Base-by-base conservation (phyloP, 2,797 vertebrate species). In the Myotis planiceps region DNA sequence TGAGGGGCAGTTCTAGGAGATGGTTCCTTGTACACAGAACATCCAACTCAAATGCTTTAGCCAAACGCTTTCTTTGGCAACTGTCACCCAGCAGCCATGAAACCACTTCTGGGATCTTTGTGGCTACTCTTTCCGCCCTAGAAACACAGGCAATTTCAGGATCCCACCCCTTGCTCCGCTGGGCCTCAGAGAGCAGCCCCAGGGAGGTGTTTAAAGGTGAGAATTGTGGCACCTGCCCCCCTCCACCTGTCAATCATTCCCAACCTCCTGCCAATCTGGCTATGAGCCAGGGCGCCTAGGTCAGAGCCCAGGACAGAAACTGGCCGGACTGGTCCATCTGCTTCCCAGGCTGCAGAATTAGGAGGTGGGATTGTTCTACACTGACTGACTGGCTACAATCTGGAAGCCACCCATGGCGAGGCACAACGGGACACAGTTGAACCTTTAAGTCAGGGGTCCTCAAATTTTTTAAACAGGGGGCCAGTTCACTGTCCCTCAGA, bases 241-340 rank as follows among this genome's bases (percentile, higher is more conserved):
- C 19, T 29, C 14, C 29, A 8, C 47, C 51, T 84, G 58, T 68
- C 78, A 34, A 0, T 68, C 32, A 1, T 53, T 60, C 80, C 89
- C 72, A 71, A 8, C 58, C 74, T 79, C 72, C 42, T 16, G 68
- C 75, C 80, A 68, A 3, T 55, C 53, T 95, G 93, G 82, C 55
- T 1, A 0, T 6, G 39, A 71, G 92, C 88, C 60, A 34, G 47
- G 29, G 75, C 0, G 4, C 96, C 82, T 75, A 94, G 88, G 92
- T 96, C 94, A 95, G 80, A 92, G 65, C 37, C 72, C 15, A n/a
- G 79, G 63, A 74, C 90, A 93, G 80, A 94, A 97, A 95, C 93
- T 93, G 75, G 53, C 80, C 49, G 27, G 83, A 88, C 96, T 32
- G 89, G 96, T 91, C 75, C 86, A 72, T 75, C 69, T 21, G 47